Conservation (phyloP, 2,113 vertebrate species). For the Macaca fascicularis region T2T-MFA8v1.1 NC_088387.1:60385001-60385500, state of each 20-base stretch:
- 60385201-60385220: neutral
- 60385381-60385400: neutral
- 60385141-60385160: neutral
- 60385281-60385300: neutral
- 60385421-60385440: slow-evolving; percentile 31
- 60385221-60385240: neutral
- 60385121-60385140: neutral
- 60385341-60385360: neutral
- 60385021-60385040: neutral
- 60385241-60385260: neutral
- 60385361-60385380: neutral
- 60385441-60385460: neutral
- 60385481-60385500: neutral
- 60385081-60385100: neutral
- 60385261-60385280: neutral
- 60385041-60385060: neutral
- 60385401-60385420: neutral
- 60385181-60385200: neutral
- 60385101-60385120: neutral
- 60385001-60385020: no score
- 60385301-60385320: neutral
- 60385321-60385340: neutral
- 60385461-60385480: neutral
- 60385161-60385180: no score
- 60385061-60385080: neutral